phyloP scores from a whole-genome alignment of 2,888 invertebrate genomes.

The Orthosia incerta region DNA sequence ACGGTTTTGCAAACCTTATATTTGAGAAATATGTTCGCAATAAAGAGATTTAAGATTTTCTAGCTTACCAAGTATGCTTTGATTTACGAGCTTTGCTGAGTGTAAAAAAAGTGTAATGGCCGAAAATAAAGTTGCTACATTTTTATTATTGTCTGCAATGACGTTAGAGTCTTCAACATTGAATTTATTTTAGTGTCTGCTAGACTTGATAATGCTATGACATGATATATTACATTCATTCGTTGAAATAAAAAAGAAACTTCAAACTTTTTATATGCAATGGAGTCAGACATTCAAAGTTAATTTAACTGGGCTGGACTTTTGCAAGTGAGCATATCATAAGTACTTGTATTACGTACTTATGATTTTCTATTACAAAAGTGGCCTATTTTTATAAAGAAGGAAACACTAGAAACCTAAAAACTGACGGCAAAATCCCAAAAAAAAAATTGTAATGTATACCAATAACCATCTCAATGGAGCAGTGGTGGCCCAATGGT shows the following conservation, averaged over 20 bases:
- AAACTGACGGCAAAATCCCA: not conserved
- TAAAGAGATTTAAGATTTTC: constrained; percentile 64
- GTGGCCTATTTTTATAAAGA: not conserved
- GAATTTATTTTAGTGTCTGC: constrained; percentile 51
- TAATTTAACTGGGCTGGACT: not conserved
- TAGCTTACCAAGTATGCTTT: constrained; percentile 61
- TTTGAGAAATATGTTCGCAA: constrained; percentile 64
- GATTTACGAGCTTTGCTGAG: constrained; percentile 59
- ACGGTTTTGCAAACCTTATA: constrained; percentile 69
- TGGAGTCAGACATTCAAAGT: not conserved
- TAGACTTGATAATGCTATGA: constrained; percentile 36
- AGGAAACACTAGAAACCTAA: not conserved
- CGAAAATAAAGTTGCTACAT: constrained; percentile 48
- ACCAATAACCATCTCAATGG: too few species aligned
- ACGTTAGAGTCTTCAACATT: constrained; percentile 46
- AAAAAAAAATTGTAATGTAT: not conserved
- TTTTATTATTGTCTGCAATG: constrained; percentile 61
- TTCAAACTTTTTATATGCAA: constrained; percentile 20
- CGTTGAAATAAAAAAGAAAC: not conserved
- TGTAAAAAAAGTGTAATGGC: constrained; percentile 56
- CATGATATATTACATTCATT: constrained; percentile 30
- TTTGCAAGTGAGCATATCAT: not conserved
- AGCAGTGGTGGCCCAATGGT: too few species aligned
- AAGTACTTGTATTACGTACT: not conserved
- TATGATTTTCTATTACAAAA: not conserved